These are phyloP conservation scores for Timema podura DNA, from an alignment of 2,888 invertebrate species.

Conservation along the genomic window DNA sequence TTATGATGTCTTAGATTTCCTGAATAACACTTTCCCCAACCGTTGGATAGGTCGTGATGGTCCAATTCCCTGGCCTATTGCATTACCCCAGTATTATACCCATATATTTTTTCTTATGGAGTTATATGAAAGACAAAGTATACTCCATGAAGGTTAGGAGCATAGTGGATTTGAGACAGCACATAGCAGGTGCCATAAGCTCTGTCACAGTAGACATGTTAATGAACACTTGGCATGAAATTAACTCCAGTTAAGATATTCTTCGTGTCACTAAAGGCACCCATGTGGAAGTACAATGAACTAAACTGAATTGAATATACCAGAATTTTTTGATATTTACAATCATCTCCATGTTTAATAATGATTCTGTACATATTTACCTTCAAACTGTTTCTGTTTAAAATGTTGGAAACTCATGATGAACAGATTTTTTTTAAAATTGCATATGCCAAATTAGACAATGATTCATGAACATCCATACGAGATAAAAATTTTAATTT, in stretches of 20 bases:
- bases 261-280: background rate
- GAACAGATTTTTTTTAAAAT: too few relatives aligned
- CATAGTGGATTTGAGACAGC: background rate
- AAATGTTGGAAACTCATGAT: too few relatives aligned
- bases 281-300: background rate
- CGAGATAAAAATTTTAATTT: too few relatives aligned
- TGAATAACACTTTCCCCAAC: background rate
- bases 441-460: too few relatives aligned
- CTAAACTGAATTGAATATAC: too few relatives aligned
- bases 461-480: too few relatives aligned
- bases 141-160: background rate
- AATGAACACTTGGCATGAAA: constrained; percentile 5
- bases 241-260: background rate
- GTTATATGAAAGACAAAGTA: constrained; percentile 7
- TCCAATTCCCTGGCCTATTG: background rate
- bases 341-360: too few relatives aligned
- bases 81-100: background rate
- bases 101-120: background rate
- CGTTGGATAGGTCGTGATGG: background rate
- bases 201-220: background rate
- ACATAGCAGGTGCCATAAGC: background rate
- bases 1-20: background rate
- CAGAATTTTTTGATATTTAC: too few relatives aligned
- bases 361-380: too few relatives aligned
- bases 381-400: too few relatives aligned